Evolutionary conservation across 2,113 vertebrate species (phyloP), one percentile per base, ranked within the genome.

Genomic region (Nansenia antarctica): DNA sequence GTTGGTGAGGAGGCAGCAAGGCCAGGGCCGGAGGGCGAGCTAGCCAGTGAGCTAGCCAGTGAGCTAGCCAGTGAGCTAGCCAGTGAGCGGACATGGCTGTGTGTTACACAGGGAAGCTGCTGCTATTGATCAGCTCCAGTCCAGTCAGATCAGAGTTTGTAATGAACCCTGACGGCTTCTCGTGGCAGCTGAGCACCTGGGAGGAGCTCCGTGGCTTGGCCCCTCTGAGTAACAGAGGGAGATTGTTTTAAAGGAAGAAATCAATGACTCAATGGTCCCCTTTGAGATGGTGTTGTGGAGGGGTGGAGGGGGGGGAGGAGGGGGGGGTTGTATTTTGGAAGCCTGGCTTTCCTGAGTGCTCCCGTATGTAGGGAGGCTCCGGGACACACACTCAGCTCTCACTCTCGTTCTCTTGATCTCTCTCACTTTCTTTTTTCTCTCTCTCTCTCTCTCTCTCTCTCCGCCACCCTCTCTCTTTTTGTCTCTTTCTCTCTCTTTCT

Each of bases 91-190:
- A n/a, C n/a, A n/a, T n/a, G n/a, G n/a, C n/a, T n/a, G n/a, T n/a
- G n/a, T n/a, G n/a, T n/a, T n/a, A n/a, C n/a, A n/a, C n/a, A n/a
- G n/a, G n/a, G n/a, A n/a, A n/a, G n/a, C n/a, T n/a, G n/a, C 1
- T 58, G 31, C 62, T 45, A 70, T 62, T 35, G 58, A 62, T 62
- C 37, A 32, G 26, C 15, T 14, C 32, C 24, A 29, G 22, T 35
- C 37, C 30, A n/a, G 47, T 20, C 31, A 27, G 31, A 39, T 34
- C n/a, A 53, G 22, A 32, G 34, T 45, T 39, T 39, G 6, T 62
- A 70, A 70, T 70, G 30, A 70, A 70, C 12, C n/a, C 22, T 15
- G 42, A 14, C 31, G 3, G n/a, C n/a, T n/a, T n/a, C n/a, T n/a
- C n/a, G n/a, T n/a, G n/a, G n/a, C n/a, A 11, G 37, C 24, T 47